A percentile compares a stretch with the other conserved stretches of the same genome.
phyloP scores from a whole-genome alignment of 2,113 vertebrate genomes.

The Proteles cristata region DNA sequence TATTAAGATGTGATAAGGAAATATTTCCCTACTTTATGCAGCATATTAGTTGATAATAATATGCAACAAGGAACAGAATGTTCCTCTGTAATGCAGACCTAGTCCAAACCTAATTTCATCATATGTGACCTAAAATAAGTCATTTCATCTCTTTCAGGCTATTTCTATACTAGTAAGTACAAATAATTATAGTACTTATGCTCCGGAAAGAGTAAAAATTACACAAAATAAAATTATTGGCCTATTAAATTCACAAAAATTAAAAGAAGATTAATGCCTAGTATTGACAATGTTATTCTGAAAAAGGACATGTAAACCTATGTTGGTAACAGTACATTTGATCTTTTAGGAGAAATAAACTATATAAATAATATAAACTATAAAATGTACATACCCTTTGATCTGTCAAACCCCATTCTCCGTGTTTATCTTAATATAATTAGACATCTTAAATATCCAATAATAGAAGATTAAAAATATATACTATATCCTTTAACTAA shows the following conservation, averaged over 20 bases:
- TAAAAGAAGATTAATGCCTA: neutral
- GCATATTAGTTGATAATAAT: neutral
- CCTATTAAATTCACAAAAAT: neutral
- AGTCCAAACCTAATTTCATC: neutral
- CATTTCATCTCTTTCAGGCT: neutral
- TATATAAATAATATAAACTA: neutral
- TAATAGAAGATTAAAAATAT: neutral
- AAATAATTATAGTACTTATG: neutral
- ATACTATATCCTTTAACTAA: neutral
- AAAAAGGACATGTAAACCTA: neutral
- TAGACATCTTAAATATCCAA: neutral
- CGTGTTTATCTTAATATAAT: neutral
- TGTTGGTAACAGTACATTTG: neutral
- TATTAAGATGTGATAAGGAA: neutral
- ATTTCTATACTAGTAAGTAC: neutral
- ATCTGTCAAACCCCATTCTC: neutral
- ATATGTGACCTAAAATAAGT: neutral
- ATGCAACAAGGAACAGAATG: neutral
- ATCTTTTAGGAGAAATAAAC: slow-evolving; percentile 32
- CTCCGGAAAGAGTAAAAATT: slow-evolving; percentile 6
- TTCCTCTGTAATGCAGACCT: neutral
- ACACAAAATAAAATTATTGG: neutral
- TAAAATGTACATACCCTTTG: neutral
- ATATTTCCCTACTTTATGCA: neutral
- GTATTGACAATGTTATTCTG: neutral